phyloP scores from a whole-genome alignment of 2,888 invertebrate genomes.

The Idaea dimidiata region DNA sequence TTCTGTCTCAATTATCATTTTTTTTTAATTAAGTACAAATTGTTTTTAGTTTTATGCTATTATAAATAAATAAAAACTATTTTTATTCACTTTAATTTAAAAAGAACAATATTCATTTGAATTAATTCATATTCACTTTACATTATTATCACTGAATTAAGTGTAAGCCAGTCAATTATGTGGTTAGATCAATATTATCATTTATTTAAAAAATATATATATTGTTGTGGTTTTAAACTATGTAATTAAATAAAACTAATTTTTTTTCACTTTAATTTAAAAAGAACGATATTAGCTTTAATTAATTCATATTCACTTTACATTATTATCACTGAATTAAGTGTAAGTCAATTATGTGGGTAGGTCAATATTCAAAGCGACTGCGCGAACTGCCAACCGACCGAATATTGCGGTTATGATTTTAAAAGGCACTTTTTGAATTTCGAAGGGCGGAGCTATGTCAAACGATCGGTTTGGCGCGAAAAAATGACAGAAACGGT shows the following conservation, averaged over 20 bases:
- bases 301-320: not conserved
- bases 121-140: no score
- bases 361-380: slow-evolving; percentile 39
- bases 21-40: no score
- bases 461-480: slow-evolving; percentile 61
- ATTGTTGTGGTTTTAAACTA: no score
- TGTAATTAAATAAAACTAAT: not conserved
- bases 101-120: no score
- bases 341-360: slow-evolving; percentile 18
- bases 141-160: no score
- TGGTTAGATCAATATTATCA: no score
- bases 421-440: slow-evolving; percentile 61
- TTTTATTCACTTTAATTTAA: not conserved
- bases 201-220: no score
- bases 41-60: no score
- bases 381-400: slow-evolving; percentile 44
- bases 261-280: not conserved
- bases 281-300: no score
- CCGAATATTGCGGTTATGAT: slow-evolving; percentile 64
- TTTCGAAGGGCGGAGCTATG: slow-evolving; percentile 64
- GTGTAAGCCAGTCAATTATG: no score
- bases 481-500: slow-evolving; percentile 76
- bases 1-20: no score
- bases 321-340: not conserved
- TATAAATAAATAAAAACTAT: not conserved